Evolutionary conservation across 2,888 invertebrate species (phyloP), one percentile per base, ranked within the genome.

Genomic region (Dolichomitus sp.): DNA sequence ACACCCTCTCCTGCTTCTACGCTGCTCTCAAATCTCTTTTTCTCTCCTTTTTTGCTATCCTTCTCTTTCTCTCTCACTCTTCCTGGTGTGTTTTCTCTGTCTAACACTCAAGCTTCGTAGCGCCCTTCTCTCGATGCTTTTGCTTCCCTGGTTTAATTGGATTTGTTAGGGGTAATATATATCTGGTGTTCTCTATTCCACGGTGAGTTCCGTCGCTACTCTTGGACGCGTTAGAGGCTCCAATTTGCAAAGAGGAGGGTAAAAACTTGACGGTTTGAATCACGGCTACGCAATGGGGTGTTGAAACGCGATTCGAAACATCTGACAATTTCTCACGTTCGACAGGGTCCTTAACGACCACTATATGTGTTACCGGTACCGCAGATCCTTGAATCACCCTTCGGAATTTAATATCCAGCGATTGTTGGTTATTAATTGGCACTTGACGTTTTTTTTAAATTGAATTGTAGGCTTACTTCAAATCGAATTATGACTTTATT

Each of bases 131-230:
- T 59, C 87, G 86, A 87, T 86, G 85, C 85, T 85, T 68, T 86
- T 83, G 76, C 79, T 70, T 79, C 69, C 59, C 69, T 42, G 83
- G 81, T 90, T 88, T 90, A 91, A 91, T 91, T 91, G 89, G 89
- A 91, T 88, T 89, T 89, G 89, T 87, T 82, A 85, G 78, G 76
- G 79, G 87, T 89, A 90, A 91, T 90, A 89, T 87, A 89, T 89
- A 85, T 81, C 74, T 65, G 68, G 42, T 52, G 76, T 54, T 27
- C 42, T 70, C 54, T 63, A 45, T 76, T 54, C 80, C 48, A 45
- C 11, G 69, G 11, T 11, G 27, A 14, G 30, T 23, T 30, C 27
- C 40, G 7, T 17, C 23, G 50, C 50, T 17, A 50, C 50, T 50
- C 33, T 33, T 33, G 54, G 54, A 37, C 33, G 37, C 57, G 70